phyloP scores from a whole-genome alignment of 2,888 invertebrate genomes.

The Limnephilus rhombicus region DNA sequence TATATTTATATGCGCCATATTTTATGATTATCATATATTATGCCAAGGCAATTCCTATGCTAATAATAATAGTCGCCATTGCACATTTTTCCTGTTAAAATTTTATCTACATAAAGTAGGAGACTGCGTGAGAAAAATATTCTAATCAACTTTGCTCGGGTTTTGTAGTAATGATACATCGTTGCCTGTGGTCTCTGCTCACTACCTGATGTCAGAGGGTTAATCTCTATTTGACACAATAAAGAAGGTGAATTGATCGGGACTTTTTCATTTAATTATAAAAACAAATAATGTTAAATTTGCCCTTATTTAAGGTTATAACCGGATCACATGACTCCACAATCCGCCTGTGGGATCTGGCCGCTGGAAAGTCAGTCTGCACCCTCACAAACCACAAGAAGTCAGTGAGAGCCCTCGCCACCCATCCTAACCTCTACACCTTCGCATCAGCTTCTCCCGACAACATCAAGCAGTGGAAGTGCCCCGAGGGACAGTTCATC shows the following conservation, averaged over 20 bases:
- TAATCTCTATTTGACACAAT: too few species aligned
- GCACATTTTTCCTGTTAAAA: neutral
- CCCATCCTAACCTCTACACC: conserved; percentile 91
- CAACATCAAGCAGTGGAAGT: conserved; percentile 99
- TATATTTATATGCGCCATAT: too few species aligned
- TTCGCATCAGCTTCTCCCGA: conserved; percentile 99
- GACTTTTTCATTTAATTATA: neutral
- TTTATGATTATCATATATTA: too few species aligned
- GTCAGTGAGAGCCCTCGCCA: conserved; percentile 88
- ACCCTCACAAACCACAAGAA: conserved; percentile 99
- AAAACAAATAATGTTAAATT: conserved; percentile 22
- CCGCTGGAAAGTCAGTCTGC: conserved; percentile 94
- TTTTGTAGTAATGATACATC: too few species aligned
- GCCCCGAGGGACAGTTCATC: conserved; percentile 97
- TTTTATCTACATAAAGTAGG: too few species aligned
- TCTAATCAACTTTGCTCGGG: too few species aligned
- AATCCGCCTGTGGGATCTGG: conserved; percentile 97
- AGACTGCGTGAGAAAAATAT: neutral
- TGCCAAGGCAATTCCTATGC: too few species aligned
- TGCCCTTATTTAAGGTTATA: conserved; percentile 80
- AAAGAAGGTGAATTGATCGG: neutral
- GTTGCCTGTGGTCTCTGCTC: too few species aligned
- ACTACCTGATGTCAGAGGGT: too few species aligned
- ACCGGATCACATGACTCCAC: conserved; percentile 98
- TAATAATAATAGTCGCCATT: neutral